Base-by-base conservation (phyloP, 1,140 invertebrate genomes). In the Trichomalopsis sarcophagae region DNA sequence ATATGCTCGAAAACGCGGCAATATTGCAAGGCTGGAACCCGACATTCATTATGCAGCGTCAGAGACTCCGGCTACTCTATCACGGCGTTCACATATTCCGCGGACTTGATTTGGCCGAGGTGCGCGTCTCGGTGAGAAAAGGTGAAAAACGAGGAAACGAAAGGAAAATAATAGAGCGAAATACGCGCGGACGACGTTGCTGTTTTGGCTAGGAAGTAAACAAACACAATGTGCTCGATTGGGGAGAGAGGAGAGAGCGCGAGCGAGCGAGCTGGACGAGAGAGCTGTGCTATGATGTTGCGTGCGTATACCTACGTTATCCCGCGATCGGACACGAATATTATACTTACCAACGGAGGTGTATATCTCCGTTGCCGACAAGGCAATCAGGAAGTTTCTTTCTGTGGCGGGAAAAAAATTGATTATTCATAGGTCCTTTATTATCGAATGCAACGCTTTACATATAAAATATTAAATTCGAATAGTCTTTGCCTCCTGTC, bases 201-300 rank as follows among this genome's bases (percentile, higher is more conserved):
- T 75, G 36, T 36, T 75, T 33, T 75, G 23, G 23, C 73, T 71
- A 71, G 23, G 73, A 75, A 17, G 73, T 75, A 75, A 75, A 75
- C 73, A 75, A 75, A 75, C 73, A 33, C 73, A 75, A 75, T 75
- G 73, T 75, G 73, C 73, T 75, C 36, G 33, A 62, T 62, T 6
- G 55, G 55, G 55, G 17, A 17, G 21, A 62, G 21, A 6, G n/a
- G 21, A 62, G 55, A 62, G 55, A 62, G 55, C 11, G 62, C 0
- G 17, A 66, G n/a, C 5, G 62, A 21, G 68, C 9, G 68, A 27
- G 69, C 2, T 36, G 33, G 33, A 36, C 33, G 30, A 33, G 23
- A 33, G 23, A 71, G 23, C 23, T 71, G 30, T 27, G n/a, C n/a
- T n/a, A n/a, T 2, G 69, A 30, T 23, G 30, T 7, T 30, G 68